These are phyloP conservation scores for Galeopsomyia nigrocyanea DNA, from an alignment of 2,888 invertebrate genomes.

Conservation along the genomic window DNA sequence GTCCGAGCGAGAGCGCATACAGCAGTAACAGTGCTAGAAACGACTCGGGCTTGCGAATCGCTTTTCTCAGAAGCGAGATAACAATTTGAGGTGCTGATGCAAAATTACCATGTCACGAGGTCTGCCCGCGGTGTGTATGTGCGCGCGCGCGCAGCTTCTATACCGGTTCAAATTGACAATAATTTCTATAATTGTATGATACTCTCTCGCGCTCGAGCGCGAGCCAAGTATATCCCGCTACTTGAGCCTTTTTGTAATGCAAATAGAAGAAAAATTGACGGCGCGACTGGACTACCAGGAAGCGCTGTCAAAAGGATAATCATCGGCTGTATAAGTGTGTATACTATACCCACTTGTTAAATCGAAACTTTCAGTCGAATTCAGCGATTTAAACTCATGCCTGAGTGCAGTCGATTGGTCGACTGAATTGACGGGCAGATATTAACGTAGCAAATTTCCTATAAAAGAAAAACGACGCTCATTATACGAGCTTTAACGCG, in stretches of 20 bases:
- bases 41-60: too few relatives aligned
- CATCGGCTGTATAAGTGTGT: conserved; percentile 7
- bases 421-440: neutral
- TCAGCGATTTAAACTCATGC: too few relatives aligned
- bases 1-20: too few relatives aligned
- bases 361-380: neutral
- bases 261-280: conserved; percentile 2
- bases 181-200: conserved; percentile 38
- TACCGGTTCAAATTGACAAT: conserved; percentile 26
- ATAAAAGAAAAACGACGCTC: neutral
- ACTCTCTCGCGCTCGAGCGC: neutral
- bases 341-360: neutral
- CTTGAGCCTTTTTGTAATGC: too few relatives aligned
- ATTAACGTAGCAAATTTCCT: neutral
- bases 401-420: neutral
- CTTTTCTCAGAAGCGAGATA: too few relatives aligned
- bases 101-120: neutral
- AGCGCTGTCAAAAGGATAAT: conserved; percentile 5
- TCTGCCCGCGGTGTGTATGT: conserved; percentile 12
- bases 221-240: too few relatives aligned
- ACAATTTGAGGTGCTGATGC: too few relatives aligned
- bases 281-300: conserved; percentile 7
- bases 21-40: too few relatives aligned
- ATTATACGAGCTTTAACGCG: neutral
- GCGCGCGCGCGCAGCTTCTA: neutral